phyloP scores from a whole-genome alignment of 2,113 vertebrate species.

The Malurus cyaneus region DNA sequence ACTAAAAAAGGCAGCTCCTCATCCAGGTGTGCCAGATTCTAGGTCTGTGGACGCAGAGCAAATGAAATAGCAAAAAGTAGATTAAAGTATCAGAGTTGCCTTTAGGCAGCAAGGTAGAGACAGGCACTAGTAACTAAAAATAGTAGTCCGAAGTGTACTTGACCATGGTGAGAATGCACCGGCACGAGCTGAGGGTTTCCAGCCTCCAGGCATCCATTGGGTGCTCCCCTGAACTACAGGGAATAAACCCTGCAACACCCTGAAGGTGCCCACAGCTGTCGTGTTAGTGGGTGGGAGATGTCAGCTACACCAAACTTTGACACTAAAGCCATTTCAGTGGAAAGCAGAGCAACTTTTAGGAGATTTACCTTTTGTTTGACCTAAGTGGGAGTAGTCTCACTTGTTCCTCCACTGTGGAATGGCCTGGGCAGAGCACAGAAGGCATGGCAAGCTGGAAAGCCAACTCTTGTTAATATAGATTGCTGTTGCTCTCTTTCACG shows the following conservation, averaged over 20 bases:
- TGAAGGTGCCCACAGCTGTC: not conserved
- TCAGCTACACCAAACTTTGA: not conserved
- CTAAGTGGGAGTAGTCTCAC: not conserved
- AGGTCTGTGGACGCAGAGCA: not conserved
- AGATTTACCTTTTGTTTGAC: not conserved
- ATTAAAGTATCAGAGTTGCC: not conserved
- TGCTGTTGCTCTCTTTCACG: fast-evolving
- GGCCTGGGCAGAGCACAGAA: not conserved
- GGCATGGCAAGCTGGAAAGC: fast-evolving
- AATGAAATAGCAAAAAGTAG: not conserved
- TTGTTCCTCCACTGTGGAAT: not conserved
- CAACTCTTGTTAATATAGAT: not conserved
- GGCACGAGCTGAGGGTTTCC: not conserved
- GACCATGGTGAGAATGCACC: fast-evolving
- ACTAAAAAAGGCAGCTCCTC: not conserved
- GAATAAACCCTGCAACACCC: not conserved
- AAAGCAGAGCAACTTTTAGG: not conserved
- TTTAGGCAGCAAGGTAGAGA: not conserved
- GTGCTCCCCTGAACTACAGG: not conserved
- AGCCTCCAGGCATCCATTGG: fast-evolving
- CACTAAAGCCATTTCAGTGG: not conserved
- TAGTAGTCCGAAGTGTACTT: not conserved
- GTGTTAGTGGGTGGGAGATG: not conserved
- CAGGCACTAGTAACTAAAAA: not conserved
- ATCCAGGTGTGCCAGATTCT: not conserved